Base-by-base conservation (phyloP, 2,113 vertebrate species). In the Cichladusa arquata region DNA sequence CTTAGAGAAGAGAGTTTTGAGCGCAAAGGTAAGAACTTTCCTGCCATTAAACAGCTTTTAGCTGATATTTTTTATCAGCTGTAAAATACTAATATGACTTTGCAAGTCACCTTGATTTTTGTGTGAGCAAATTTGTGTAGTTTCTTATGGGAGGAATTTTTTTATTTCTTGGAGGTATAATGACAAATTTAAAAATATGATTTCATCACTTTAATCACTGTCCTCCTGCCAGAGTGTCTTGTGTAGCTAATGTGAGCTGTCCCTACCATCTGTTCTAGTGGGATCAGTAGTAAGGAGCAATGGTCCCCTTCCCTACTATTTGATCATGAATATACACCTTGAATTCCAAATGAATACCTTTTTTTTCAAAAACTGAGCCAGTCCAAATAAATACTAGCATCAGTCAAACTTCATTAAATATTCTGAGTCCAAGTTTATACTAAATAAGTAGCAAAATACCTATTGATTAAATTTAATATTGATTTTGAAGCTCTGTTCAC, bases 1-100 rank as follows among this genome's bases (percentile, higher is more conserved):
- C 98, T 99, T 97, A 98, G 99, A 97, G 99, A 99, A 97, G 99
- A 99, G 96, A 99, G 99, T 98, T 99, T 99, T 91, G 99, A 99
- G 96, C 98, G 99, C 93, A 99, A 99, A 99, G 99, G 99, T 99
- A 97, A 98, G 88, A 44, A 76, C 47, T 50, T n/a, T 5, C 40
- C 23, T 2, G 3, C 23, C 14, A 50, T 14, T 77, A 16, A 44
- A 20, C 9, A 20, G 28, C 66, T 82, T 80, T 73, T 57, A 45
- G n/a, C 19, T 64, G 36, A 56, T 36, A 8, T 9, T 81, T 64
- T 84, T 90, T 76, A 45, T 87, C 40, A 73, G 29, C 57, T 86
- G 1, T 34, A 33, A 91, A 56, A 47, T 54, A 42, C 16, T 22
- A 38, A 19, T 48, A 26, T n/a, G 48, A 66, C 23, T 67, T 74